Evolutionary conservation across 2,113 vertebrate species (phyloP).

Genomic region (Clarias gariepinus): DNA sequence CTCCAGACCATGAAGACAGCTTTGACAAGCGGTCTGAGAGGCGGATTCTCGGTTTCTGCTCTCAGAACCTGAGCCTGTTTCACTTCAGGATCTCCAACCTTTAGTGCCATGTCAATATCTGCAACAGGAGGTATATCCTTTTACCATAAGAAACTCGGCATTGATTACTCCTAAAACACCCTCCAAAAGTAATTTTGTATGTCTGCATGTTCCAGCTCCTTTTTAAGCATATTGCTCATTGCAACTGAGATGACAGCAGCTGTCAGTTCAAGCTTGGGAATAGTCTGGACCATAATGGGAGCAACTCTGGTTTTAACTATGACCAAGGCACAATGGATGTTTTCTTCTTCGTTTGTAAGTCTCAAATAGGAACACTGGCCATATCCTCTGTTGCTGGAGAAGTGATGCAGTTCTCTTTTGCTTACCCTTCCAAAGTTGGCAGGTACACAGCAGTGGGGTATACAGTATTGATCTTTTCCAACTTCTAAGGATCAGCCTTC

Average conservation of each 20-base stretch:
- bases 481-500: no score
- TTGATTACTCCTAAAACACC: no score
- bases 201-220: background rate
- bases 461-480: no score
- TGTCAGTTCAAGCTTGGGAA: background rate
- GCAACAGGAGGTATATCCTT: background rate
- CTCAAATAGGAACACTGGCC: background rate
- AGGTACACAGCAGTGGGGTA: no score
- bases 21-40: conserved; percentile 25
- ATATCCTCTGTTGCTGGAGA: background rate
- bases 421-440: no score
- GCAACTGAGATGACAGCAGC: background rate
- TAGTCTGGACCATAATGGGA: background rate
- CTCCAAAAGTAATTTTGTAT: background rate
- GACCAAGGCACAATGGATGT: background rate
- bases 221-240: background rate
- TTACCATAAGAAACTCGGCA: conserved; percentile 33
- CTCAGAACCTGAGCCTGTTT: background rate
- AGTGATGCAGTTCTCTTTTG: background rate
- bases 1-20: conserved; percentile 33
- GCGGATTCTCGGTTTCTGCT: background rate
- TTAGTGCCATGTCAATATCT: background rate
- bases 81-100: conserved; percentile 33
- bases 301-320: background rate
- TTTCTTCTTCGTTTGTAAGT: background rate